These are phyloP conservation scores for Ailurus styani DNA, from an alignment of 2,113 vertebrate genomes.

Conservation along the genomic window DNA sequence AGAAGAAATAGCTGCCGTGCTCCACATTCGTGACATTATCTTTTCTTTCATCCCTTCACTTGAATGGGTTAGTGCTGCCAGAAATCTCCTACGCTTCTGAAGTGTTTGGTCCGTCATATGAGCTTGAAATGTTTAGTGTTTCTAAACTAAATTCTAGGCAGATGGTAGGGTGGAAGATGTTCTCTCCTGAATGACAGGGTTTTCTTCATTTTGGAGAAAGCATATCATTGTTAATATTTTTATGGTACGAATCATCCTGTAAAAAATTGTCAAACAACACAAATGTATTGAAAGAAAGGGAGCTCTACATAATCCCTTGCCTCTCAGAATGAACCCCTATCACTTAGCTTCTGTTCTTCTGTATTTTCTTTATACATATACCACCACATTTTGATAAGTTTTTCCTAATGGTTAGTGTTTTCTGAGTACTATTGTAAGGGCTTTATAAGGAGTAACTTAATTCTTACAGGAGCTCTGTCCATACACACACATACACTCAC, in stretches of 20 bases:
- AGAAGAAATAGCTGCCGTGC: background rate
- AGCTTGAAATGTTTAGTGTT: background rate
- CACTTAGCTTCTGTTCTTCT: background rate
- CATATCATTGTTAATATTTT: background rate
- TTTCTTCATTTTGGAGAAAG: slow-evolving; percentile 5
- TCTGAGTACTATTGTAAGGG: background rate
- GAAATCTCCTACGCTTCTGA: background rate
- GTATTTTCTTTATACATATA: background rate
- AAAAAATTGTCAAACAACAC: background rate
- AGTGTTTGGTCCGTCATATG: background rate
- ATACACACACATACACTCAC: background rate
- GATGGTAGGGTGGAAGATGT: background rate
- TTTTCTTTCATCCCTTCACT: background rate
- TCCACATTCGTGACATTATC: background rate
- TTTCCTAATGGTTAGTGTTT: background rate
- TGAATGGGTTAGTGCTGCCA: background rate
- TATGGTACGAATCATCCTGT: background rate
- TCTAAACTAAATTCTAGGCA: background rate
- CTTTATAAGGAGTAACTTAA: background rate
- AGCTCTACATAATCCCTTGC: background rate
- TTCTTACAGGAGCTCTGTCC: background rate
- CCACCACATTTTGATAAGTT: background rate
- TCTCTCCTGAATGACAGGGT: background rate
- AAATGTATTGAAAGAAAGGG: background rate
- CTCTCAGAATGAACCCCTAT: background rate